Evolutionary conservation across 2,113 vertebrate species (phyloP).

Genomic region (Stictonetta naevosa): DNA sequence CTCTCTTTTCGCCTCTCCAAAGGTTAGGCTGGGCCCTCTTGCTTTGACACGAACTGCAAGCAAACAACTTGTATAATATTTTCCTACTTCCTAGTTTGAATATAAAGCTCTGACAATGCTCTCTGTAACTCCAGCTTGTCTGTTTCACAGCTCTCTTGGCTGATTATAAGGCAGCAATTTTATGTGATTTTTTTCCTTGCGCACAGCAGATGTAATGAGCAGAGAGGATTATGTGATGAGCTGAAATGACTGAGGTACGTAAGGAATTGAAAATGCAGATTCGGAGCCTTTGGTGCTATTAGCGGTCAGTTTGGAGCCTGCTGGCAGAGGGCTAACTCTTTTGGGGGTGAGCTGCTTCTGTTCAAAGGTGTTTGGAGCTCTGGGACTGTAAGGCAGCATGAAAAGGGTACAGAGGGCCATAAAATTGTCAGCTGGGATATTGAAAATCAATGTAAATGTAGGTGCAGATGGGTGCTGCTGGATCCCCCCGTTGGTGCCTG

Average conservation of each 20-base stretch:
- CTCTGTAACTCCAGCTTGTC: not conserved
- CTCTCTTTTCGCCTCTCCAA: slow-evolving; percentile 34
- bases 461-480: too few species aligned
- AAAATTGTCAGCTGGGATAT: accelerated
- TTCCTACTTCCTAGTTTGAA: not conserved
- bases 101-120: not conserved
- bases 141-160: not conserved
- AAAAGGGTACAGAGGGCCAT: not conserved
- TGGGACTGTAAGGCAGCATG: not conserved
- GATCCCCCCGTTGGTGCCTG: not conserved
- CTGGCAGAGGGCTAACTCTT: not conserved
- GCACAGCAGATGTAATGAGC: not conserved
- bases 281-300: not conserved
- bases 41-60: slow-evolving; percentile 21
- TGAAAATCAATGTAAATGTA: not conserved
- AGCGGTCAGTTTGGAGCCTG: not conserved
- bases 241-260: slow-evolving; percentile 20
- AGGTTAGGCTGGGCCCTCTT: slow-evolving; percentile 25
- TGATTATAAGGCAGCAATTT: slow-evolving; percentile 1
- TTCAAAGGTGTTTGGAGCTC: not conserved
- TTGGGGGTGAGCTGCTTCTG: not conserved
- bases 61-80: not conserved
- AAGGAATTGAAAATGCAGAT: not conserved
- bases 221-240: not conserved
- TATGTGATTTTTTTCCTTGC: not conserved